phyloP scores from a whole-genome alignment of 1,140 invertebrate species.

The Pantala flavescens region DNA sequence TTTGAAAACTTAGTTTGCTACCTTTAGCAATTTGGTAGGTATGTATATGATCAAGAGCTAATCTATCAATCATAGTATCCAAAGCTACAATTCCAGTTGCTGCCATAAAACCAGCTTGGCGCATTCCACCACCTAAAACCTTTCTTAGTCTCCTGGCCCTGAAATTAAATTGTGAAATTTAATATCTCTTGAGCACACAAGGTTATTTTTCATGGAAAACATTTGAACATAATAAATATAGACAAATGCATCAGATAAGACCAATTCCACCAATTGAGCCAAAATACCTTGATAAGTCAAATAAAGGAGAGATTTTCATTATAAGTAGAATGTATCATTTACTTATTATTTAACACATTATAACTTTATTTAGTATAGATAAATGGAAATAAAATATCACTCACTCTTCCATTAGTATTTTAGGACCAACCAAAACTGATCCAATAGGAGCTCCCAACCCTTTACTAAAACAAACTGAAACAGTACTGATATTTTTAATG shows the following conservation, averaged over 20 bases:
- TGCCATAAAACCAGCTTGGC: constrained; percentile 80
- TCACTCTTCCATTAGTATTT: constrained; percentile 66
- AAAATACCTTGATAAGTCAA: no score
- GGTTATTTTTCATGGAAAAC: no score
- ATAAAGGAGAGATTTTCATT: no score
- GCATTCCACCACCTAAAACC: constrained; percentile 82
- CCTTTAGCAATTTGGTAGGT: constrained; percentile 57
- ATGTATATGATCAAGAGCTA: constrained; percentile 63
- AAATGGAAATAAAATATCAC: constrained; percentile 26
- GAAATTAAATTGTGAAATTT: background rate
- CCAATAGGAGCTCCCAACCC: constrained; percentile 81
- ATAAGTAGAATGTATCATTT: no score
- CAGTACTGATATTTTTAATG: constrained; percentile 60
- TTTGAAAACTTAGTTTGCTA: no score
- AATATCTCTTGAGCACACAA: no score
- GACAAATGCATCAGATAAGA: no score
- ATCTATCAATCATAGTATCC: constrained; percentile 56
- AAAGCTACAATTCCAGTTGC: constrained; percentile 76
- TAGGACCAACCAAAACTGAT: constrained; percentile 68
- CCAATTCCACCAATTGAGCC: no score
- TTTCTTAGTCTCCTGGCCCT: constrained; percentile 70
- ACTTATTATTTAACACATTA: background rate
- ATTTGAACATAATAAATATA: no score
- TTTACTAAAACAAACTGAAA: constrained; percentile 77
- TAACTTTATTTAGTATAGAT: constrained; percentile 17